Percentiles rank a stretch among this genome's conserved stretches.
Conservation (phyloP, 2,113 vertebrate genomes). For the Micronycteris hirsuta region DNA sequence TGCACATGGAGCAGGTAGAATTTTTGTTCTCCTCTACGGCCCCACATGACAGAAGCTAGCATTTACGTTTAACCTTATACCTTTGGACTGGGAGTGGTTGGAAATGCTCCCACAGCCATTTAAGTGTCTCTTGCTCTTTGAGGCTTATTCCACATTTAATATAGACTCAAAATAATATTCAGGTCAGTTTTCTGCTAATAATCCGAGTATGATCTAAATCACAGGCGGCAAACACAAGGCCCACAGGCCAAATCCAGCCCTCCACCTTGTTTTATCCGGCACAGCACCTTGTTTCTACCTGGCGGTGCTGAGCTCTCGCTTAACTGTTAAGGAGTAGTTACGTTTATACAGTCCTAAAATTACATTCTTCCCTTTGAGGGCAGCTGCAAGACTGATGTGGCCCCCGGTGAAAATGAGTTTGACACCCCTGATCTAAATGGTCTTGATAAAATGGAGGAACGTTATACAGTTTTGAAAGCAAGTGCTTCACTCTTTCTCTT, state of each 20-base stretch:
- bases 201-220: constrained; percentile 14
- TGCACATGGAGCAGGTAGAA: neutral
- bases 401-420: too few relatives aligned
- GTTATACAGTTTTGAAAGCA: constrained; percentile 70
- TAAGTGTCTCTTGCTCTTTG: neutral
- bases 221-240: too few relatives aligned
- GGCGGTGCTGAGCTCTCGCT: too few relatives aligned
- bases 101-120: neutral
- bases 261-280: too few relatives aligned
- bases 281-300: too few relatives aligned
- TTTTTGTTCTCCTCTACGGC: neutral
- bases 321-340: too few relatives aligned
- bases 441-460: constrained; percentile 45
- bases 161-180: constrained; percentile 29
- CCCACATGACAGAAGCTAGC: neutral
- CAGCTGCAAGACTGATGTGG: too few relatives aligned
- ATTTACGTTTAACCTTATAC: neutral
- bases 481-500: constrained; percentile 72
- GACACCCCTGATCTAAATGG: neutral
- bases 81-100: neutral
- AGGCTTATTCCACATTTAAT: constrained; percentile 38
- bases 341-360: too few relatives aligned
- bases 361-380: too few relatives aligned
- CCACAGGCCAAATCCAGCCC: too few relatives aligned
- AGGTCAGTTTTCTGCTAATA: constrained; percentile 43